Percentiles rank a stretch among this genome's conserved stretches.
These are phyloP conservation scores for Buphagus erythrorhynchus DNA, from an alignment of 2,797 vertebrate genomes.

Conservation along the genomic window DNA sequence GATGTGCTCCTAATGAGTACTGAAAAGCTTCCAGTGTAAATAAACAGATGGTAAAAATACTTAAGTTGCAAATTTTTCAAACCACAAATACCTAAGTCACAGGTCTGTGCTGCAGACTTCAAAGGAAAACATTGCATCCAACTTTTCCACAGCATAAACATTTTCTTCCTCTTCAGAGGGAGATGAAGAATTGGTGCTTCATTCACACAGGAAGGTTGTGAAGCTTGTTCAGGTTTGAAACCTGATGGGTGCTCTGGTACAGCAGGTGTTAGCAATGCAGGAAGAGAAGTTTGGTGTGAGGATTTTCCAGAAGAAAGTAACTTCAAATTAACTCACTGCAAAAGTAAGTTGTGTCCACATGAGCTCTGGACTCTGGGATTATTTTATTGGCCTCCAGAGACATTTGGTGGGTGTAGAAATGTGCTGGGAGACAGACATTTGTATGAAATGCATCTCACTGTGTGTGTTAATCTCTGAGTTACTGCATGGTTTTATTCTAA, in stretches of 20 bases:
- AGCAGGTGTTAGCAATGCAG: background rate
- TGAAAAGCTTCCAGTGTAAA: conserved; percentile 41
- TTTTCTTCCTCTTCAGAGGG: background rate
- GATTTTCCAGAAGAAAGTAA: background rate
- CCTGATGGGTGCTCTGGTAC: background rate
- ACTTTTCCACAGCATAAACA: background rate
- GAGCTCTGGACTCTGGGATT: background rate
- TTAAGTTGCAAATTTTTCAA: conserved; percentile 10
- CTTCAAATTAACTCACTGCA: background rate
- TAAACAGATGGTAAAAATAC: conserved; percentile 34
- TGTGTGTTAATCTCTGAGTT: background rate
- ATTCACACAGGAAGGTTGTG: background rate
- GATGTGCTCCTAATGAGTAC: background rate
- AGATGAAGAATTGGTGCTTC: background rate
- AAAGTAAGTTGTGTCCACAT: background rate
- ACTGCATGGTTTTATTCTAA: background rate
- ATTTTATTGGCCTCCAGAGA: background rate
- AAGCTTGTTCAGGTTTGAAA: background rate
- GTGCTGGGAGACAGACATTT: background rate
- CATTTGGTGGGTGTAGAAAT: background rate
- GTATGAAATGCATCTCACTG: background rate
- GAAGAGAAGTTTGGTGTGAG: background rate
- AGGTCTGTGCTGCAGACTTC: background rate
- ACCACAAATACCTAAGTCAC: background rate
- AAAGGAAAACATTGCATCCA: background rate